Base-by-base conservation (phyloP, 2,113 vertebrate species). In the Donacobius atricapilla region DNA sequence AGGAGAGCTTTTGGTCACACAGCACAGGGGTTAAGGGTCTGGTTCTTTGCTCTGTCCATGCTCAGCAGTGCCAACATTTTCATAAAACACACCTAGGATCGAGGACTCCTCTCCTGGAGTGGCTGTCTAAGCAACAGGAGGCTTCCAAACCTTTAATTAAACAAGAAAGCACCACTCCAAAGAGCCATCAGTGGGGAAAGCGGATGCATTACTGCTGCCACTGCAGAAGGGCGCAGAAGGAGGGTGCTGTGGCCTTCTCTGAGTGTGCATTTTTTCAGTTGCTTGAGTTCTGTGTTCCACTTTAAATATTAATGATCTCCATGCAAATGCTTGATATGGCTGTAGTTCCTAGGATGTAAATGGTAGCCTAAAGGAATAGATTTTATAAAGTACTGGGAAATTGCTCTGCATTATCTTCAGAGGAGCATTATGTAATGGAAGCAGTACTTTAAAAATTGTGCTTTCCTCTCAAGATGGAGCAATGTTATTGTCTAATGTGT, bases 361-460 rank as follows among this genome's bases (percentile, higher is more conserved):
- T 58, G 48, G 71, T 45, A 40, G 78, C 87, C 88, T 90, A 68
- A 95, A 87, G 72, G 51, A 92, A 63, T 37, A 37, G 51, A 35
- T 86, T 90, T 94, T 79, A 73, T 73, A 69, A 92, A 83, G 54
- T 37, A 63, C 47, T 60, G 39, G 31, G 90, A 84, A 95, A 82
- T 89, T 71, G 42, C 44, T 96, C 22, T 87, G 65, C 51, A 25
- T 66, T 71, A 11, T 70, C 11, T 84, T 96, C 51, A n/a, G 64
- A 37, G 50, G 18, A 81, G 18, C 54, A 39, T 44, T 66, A 22
- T 31, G 60, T 58, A 78, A 75, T 58, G 73, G 73, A 58, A 87
- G 27, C 30, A 89, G 33, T 39, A 17, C 37, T 89, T 87, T 3
- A 40, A 45, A 64, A 87, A 71, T 28, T 19, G 11, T 48, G n/a